A percentile compares a stretch with the other conserved stretches of the same genome.
Conservation (phyloP, 2,888 invertebrate species). For the Temnothorax ravouxi region DNA sequence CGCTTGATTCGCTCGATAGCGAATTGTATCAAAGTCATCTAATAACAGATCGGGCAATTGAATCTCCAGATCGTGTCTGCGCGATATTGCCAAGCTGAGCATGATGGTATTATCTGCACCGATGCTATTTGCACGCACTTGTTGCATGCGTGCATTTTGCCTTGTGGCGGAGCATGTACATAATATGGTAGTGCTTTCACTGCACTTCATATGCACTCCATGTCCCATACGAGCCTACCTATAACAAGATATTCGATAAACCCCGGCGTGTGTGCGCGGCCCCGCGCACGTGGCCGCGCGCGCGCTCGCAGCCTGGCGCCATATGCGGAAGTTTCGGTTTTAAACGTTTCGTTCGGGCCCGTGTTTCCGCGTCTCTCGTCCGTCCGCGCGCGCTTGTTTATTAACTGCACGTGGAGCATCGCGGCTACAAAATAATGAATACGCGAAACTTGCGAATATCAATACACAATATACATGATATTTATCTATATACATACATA, state of each 20-base stretch:
- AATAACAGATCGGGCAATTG: constrained; percentile 81
- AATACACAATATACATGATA: not conserved
- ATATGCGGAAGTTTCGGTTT: constrained; percentile 78
- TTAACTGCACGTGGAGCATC: constrained; percentile 64
- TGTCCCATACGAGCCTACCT: constrained; percentile 83
- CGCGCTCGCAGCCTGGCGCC: constrained; percentile 67
- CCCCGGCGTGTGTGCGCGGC: constrained; percentile 72
- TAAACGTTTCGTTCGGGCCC: constrained; percentile 79
- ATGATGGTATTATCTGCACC: constrained; percentile 84
- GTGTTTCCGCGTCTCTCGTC: constrained; percentile 65
- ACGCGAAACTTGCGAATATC: not conserved
- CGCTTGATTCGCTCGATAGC: constrained; percentile 48
- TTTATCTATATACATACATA: not conserved
- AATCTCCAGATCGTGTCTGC: constrained; percentile 78
- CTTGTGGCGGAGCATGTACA: constrained; percentile 80
- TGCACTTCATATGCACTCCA: constrained; percentile 86
- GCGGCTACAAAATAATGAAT: constrained; percentile 26
- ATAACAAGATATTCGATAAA: constrained; percentile 83
- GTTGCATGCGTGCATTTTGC: constrained; percentile 84
- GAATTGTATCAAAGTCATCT: constrained; percentile 77
- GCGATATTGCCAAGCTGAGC: constrained; percentile 83
- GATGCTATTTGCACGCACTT: constrained; percentile 85
- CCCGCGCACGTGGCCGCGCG: constrained; percentile 71
- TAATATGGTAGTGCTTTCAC: constrained; percentile 83
- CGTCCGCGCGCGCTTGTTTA: constrained; percentile 68